These are phyloP conservation scores for Forbesichthys papilliferus DNA, from an alignment of 2,113 vertebrate species.

Conservation along the genomic window DNA sequence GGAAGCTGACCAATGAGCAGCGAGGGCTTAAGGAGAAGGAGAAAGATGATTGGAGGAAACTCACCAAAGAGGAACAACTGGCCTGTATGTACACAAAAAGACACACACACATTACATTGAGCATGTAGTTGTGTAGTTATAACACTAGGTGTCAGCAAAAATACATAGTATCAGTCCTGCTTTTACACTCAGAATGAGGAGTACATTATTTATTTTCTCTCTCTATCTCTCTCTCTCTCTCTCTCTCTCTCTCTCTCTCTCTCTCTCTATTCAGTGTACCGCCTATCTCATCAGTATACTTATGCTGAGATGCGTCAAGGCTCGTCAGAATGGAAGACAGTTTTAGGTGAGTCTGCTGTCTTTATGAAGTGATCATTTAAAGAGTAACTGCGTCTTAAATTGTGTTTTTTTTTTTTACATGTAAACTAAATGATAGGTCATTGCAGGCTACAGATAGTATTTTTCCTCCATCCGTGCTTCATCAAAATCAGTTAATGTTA, in stretches of 20 bases:
- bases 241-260: not conserved
- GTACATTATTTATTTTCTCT: not conserved
- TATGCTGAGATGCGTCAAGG: constrained; percentile 80
- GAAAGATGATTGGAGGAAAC: constrained; percentile 59
- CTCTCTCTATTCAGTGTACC: constrained; percentile 77
- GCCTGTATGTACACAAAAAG: constrained; percentile 45
- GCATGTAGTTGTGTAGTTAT: no score
- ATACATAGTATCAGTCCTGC: not conserved
- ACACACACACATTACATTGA: constrained; percentile 12
- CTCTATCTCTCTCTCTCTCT: not conserved
- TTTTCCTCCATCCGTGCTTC: not conserved
- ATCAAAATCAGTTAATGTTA: no score
- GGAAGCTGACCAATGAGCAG: constrained; percentile 55
- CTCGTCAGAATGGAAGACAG: constrained; percentile 82
- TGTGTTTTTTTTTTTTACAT: not conserved
- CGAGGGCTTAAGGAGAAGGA: constrained; percentile 66
- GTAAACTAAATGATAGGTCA: not conserved
- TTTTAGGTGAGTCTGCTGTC: constrained; percentile 56
- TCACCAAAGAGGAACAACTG: constrained; percentile 66
- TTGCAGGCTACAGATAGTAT: not conserved
- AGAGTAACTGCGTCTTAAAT: no score
- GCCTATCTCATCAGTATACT: constrained; percentile 77
- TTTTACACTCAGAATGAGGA: not conserved
- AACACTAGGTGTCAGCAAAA: not conserved
- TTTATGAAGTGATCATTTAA: not conserved